Conservation (phyloP, 1,140 invertebrate species). For the Ruditapes philippinarum region DNA sequence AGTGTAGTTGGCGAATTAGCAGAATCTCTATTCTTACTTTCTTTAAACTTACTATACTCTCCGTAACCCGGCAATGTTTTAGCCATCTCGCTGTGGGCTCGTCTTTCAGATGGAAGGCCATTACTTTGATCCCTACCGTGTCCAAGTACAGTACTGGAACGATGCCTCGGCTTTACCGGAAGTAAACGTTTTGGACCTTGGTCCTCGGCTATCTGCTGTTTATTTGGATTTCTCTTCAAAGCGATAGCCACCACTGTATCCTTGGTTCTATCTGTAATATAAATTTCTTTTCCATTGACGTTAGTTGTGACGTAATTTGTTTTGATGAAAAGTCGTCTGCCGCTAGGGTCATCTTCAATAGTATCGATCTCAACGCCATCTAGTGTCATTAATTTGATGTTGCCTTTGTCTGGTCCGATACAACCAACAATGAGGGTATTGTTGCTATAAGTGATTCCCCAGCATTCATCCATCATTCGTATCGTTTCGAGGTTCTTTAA, state of each 20-base stretch:
- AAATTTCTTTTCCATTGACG: constrained; percentile 40
- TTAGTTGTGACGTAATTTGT: constrained; percentile 64
- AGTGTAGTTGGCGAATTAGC: constrained; percentile 27
- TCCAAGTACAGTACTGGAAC: constrained; percentile 62
- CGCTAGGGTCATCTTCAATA: constrained; percentile 55
- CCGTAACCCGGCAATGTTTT: background rate
- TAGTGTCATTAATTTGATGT: constrained; percentile 56
- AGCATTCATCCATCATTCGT: constrained; percentile 62
- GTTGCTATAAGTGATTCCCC: constrained; percentile 58
- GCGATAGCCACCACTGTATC: constrained; percentile 49
- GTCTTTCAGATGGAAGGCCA: background rate
- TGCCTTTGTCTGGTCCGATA: constrained; percentile 55
- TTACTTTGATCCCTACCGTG: constrained; percentile 21
- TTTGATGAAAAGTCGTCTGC: constrained; percentile 61
- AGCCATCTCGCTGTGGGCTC: constrained; percentile 36
- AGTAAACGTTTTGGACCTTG: constrained; percentile 46
- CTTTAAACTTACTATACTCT: background rate
- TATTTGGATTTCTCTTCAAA: background rate
- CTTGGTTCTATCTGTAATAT: constrained; percentile 62
- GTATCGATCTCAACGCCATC: constrained; percentile 56
- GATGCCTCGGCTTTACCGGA: constrained; percentile 22
- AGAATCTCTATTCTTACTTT: constrained; percentile 1
- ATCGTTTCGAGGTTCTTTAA: constrained; percentile 63
- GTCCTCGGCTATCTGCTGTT: constrained; percentile 15
- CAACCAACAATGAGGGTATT: constrained; percentile 59